These are phyloP conservation scores for Chloroclystis v-ata DNA, from an alignment of 2,888 invertebrate genomes.

Conservation along the genomic window DNA sequence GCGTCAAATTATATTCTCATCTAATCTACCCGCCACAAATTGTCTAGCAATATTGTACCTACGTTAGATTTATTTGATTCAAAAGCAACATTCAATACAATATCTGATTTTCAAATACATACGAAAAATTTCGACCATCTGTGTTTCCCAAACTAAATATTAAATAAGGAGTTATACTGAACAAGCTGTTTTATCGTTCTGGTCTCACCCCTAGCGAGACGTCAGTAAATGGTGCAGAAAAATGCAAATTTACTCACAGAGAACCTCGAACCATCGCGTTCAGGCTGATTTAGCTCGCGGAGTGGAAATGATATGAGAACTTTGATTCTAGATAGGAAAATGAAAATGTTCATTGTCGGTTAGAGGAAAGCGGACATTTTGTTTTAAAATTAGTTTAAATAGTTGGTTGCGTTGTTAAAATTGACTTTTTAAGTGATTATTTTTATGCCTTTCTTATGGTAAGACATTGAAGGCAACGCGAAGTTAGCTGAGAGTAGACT, in stretches of 20 bases:
- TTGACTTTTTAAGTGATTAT: no score
- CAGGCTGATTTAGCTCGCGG: constrained; percentile 19
- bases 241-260: constrained; percentile 59
- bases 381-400: not conserved
- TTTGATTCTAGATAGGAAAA: not conserved
- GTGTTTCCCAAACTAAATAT: not conserved
- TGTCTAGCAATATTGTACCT: no score
- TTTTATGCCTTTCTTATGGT: no score
- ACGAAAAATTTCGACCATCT: not conserved
- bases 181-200: constrained; percentile 4
- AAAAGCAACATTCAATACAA: not conserved
- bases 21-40: no score
- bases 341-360: not conserved
- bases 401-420: no score
- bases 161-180: not conserved
- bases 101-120: no score
- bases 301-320: constrained; percentile 11
- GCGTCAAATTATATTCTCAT: no score
- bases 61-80: not conserved
- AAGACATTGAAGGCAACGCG: no score
- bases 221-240: constrained; percentile 54
- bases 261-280: constrained; percentile 41
- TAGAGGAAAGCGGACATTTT: not conserved
- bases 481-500: no score
- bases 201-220: constrained; percentile 19